phyloP scores from a whole-genome alignment of 2,797 vertebrate genomes.

The Sebastes glaucus region DNA sequence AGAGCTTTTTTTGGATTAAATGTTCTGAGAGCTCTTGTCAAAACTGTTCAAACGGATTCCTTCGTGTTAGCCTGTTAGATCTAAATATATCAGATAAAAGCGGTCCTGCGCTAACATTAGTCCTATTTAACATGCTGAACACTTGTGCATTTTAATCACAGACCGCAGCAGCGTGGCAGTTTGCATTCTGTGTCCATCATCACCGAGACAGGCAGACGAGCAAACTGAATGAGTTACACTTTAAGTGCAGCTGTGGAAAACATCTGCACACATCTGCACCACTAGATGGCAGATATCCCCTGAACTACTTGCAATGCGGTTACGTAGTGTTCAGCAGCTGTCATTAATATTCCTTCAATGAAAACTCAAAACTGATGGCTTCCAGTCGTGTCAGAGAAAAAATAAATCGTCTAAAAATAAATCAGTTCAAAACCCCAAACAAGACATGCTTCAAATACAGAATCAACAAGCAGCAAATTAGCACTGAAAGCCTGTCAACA shows the following conservation, averaged over 20 bases:
- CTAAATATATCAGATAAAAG: conserved; percentile 26
- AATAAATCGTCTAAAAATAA: background rate
- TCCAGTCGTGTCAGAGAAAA: background rate
- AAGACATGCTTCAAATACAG: background rate
- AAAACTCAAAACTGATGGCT: conserved; percentile 5
- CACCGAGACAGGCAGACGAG: background rate
- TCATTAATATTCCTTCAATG: conserved; percentile 19
- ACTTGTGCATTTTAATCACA: background rate
- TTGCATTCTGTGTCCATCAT: background rate
- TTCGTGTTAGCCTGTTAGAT: background rate
- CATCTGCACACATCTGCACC: conserved; percentile 61
- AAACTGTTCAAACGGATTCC: background rate
- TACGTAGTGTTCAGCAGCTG: background rate
- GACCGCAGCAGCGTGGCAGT: background rate
- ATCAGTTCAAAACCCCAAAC: background rate
- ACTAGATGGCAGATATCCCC: conserved; percentile 68
- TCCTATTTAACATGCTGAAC: background rate
- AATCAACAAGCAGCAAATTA: conserved; percentile 11
- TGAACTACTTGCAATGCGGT: background rate
- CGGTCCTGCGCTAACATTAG: conserved; percentile 22
- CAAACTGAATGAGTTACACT: background rate
- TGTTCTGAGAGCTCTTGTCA: background rate
- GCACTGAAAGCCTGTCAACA: conserved; percentile 3
- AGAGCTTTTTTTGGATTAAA: background rate
- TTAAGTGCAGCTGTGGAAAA: conserved; percentile 33